Percentiles rank a stretch among this genome's conserved stretches.
Evolutionary conservation across 2,797 vertebrate genomes (phyloP).

Genomic region (Syndactyla subalaris): DNA sequence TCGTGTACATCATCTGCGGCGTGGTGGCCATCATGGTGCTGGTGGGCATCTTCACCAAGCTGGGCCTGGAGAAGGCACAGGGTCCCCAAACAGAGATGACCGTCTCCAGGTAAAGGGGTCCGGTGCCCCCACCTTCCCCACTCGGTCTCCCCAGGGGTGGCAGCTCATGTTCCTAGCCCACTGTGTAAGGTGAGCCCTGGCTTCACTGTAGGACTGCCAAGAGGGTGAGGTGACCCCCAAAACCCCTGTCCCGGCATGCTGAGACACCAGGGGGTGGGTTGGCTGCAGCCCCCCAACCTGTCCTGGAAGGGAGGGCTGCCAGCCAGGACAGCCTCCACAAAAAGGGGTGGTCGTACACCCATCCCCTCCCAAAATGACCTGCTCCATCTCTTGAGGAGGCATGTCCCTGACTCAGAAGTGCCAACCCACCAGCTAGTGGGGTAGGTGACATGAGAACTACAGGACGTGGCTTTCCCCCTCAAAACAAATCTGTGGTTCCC

Average conservation of each 20-base stretch:
- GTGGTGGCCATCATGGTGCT: constrained; percentile 96
- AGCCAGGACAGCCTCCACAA: neutral
- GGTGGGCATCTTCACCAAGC: constrained; percentile 93
- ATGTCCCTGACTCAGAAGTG: neutral
- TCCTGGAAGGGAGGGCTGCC: neutral
- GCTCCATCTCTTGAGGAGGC: neutral
- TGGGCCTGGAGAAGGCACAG: constrained; percentile 92
- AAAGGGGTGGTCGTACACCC: neutral
- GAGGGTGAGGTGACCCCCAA: neutral
- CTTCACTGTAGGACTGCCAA: neutral
- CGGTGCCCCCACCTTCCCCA: accelerated
- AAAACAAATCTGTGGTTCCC: neutral
- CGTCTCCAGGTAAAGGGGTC: constrained; percentile 89
- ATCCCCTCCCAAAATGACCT: neutral
- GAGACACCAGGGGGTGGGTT: neutral
- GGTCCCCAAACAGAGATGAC: constrained; percentile 90
- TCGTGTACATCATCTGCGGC: constrained; percentile 96
- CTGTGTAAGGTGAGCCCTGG: neutral
- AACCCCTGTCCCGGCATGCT: neutral
- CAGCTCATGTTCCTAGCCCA: neutral
- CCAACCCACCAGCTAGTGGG: neutral
- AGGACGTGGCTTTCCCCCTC: neutral
- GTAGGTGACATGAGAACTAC: neutral
- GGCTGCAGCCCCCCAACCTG: neutral
- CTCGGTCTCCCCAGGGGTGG: neutral